A percentile compares a stretch with the other conserved stretches of the same genome.
Conservation (phyloP, 2,113 vertebrate species). For the Austrofundulus limnaeus region DNA sequence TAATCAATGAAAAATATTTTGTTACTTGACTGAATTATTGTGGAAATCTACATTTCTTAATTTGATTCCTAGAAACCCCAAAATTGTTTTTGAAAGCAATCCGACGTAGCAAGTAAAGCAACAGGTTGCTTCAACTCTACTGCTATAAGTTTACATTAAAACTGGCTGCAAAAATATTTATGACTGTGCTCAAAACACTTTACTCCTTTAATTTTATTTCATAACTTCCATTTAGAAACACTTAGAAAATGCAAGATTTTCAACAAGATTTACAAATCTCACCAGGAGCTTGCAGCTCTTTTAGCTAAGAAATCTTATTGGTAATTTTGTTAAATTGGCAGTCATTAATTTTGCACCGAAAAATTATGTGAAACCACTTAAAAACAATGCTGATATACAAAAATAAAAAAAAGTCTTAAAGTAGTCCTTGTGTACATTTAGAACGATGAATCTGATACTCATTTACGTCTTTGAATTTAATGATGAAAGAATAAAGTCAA, state of each 20-base stretch:
- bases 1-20: too few relatives aligned
- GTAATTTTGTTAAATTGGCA: too few relatives aligned
- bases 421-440: background rate
- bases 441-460: background rate
- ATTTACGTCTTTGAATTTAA: background rate
- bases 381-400: background rate
- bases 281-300: background rate
- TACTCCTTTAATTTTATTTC: too few relatives aligned
- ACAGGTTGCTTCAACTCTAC: background rate
- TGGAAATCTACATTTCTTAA: too few relatives aligned
- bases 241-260: background rate
- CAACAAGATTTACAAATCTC: conserved; percentile 6
- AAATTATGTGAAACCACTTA: too few relatives aligned
- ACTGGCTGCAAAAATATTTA: background rate
- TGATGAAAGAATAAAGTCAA: background rate
- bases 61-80: too few relatives aligned
- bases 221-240: background rate
- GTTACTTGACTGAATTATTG: too few relatives aligned
- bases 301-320: too few relatives aligned
- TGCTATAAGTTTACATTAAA: background rate
- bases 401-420: background rate
- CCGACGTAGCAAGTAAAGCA: background rate
- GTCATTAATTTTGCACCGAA: too few relatives aligned
- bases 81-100: background rate
- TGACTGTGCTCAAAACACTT: too few relatives aligned